Conservation (phyloP, 2,113 vertebrate genomes). For the Sylvilagus bachmani region DNA sequence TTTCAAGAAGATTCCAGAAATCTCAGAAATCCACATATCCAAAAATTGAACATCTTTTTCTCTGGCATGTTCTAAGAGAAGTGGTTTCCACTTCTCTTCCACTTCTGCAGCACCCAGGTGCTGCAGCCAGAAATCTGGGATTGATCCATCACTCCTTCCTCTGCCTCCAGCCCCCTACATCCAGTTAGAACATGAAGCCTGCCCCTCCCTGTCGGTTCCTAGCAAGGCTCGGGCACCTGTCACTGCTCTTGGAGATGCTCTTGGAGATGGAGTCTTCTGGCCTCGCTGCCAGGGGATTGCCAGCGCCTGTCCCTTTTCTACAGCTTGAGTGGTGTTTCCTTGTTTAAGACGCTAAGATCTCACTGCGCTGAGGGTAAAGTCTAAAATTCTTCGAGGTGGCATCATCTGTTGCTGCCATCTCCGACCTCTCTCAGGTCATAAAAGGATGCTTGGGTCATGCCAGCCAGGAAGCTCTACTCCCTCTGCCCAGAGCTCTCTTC, state of each 20-base stretch:
- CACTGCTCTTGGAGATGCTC: background rate
- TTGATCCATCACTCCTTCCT: background rate
- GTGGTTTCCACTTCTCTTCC: background rate
- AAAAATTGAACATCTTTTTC: background rate
- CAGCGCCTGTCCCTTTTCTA: background rate
- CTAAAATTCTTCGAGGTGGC: slow-evolving; percentile 16
- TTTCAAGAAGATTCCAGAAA: background rate
- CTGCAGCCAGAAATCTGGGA: slow-evolving; percentile 20
- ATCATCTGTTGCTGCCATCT: background rate
- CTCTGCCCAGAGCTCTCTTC: slow-evolving; percentile 2
- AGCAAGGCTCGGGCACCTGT: background rate
- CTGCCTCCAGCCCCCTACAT: background rate
- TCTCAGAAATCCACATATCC: background rate
- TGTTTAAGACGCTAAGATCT: background rate
- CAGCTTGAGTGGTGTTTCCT: slow-evolving; percentile 25
- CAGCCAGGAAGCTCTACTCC: background rate
- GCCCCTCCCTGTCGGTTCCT: background rate
- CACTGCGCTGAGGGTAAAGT: slow-evolving; percentile 8
- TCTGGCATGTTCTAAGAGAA: background rate
- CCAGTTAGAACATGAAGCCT: background rate
- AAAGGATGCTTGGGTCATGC: background rate
- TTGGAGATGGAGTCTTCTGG: background rate
- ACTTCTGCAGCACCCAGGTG: background rate
- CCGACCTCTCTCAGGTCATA: background rate
- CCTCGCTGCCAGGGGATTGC: background rate